Percentiles rank a stretch among this genome's conserved stretches.
These are phyloP conservation scores for Hippopotamus amphibius DNA, from an alignment of 2,113 vertebrate species.

Conservation along the genomic window DNA sequence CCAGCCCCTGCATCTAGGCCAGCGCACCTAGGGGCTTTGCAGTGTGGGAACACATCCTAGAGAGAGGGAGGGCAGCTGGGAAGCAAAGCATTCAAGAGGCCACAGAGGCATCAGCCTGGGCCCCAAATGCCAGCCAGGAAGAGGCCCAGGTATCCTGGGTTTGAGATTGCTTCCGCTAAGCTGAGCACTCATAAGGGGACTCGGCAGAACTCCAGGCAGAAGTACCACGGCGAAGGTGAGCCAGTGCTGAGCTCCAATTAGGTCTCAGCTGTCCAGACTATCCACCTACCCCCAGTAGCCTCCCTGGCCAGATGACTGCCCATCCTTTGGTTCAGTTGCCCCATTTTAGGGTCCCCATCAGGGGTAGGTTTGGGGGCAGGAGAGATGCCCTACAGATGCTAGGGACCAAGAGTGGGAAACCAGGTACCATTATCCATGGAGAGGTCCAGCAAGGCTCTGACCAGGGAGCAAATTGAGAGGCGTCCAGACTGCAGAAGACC, in stretches of 20 bases:
- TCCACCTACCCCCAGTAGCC: background rate
- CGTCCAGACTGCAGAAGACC: background rate
- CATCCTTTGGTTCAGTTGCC: background rate
- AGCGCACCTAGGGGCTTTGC: background rate
- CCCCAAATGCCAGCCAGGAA: background rate
- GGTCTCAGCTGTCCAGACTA: background rate
- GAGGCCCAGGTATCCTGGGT: constrained; percentile 16
- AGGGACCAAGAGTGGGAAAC: background rate
- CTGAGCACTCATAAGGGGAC: background rate
- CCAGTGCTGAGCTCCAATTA: background rate
- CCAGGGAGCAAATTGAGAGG: background rate
- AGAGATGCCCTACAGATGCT: background rate
- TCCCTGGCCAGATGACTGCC: background rate
- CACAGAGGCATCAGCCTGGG: background rate
- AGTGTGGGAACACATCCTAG: background rate
- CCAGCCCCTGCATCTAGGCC: background rate
- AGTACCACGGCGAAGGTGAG: background rate
- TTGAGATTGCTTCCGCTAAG: background rate
- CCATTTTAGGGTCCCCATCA: background rate
- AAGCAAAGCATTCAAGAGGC: background rate
- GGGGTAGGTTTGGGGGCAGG: background rate
- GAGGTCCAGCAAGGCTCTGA: background rate
- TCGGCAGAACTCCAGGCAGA: background rate
- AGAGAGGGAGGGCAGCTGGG: background rate
- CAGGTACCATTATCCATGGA: background rate